Evolutionary conservation across 2,113 vertebrate genomes (phyloP).

Genomic region (Amazona guildingii): DNA sequence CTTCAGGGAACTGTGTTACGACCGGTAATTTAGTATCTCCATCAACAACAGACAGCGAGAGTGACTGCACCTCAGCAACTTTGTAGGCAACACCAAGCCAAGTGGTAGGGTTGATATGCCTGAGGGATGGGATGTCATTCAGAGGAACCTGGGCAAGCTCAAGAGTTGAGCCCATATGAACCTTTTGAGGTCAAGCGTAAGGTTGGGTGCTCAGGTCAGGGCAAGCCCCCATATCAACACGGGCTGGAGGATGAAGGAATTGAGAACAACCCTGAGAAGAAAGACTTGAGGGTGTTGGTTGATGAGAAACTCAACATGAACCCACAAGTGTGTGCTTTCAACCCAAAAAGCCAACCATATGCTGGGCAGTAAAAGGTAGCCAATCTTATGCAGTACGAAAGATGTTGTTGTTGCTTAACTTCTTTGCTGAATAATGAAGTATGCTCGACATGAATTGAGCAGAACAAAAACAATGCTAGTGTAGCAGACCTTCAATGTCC

Average conservation of each 20-base stretch:
- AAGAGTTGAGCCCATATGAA: background rate
- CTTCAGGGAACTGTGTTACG: background rate
- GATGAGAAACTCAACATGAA: background rate
- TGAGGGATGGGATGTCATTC: background rate
- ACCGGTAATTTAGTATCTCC: background rate
- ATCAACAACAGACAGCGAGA: background rate
- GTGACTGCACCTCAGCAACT: rapidly evolving
- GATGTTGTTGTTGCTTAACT: background rate
- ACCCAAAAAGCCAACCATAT: background rate
- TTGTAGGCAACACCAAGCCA: background rate
- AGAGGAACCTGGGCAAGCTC: background rate
- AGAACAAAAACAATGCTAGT: background rate
- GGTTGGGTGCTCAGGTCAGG: background rate
- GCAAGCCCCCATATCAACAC: background rate
- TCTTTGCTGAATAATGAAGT: background rate
- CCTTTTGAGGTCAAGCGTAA: background rate
- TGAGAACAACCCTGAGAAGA: background rate
- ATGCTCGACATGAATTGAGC: background rate
- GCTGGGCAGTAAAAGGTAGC: background rate
- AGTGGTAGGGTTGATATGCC: background rate
- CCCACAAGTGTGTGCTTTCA: background rate
- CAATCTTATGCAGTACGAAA: background rate
- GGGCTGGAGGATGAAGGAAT: background rate
- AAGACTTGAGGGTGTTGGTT: background rate
- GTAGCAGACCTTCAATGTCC: background rate